Percentiles rank a stretch among this genome's conserved stretches.
phyloP scores from a whole-genome alignment of 2,113 vertebrate species.

The Orientallactaga bullata region DNA sequence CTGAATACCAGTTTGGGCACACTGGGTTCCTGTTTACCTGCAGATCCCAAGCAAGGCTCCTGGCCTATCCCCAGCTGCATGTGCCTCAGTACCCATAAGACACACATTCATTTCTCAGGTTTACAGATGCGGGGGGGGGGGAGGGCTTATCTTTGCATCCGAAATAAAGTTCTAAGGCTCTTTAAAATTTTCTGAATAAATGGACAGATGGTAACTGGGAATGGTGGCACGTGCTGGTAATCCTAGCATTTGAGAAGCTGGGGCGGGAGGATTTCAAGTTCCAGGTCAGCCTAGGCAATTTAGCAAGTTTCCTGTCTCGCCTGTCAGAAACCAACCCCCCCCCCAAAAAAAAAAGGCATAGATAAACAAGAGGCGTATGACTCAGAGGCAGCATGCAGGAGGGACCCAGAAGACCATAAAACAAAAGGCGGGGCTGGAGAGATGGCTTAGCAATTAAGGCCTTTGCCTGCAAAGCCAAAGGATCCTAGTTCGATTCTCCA shows the following conservation, averaged over 20 bases:
- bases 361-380: not conserved
- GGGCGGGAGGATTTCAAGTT: not conserved
- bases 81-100: rapidly evolving
- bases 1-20: not conserved
- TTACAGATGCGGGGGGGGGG: not conserved
- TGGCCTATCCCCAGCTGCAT: not conserved
- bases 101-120: not conserved
- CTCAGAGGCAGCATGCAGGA: not conserved
- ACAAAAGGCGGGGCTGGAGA: not conserved
- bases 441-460: too few species aligned
- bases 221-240: not conserved
- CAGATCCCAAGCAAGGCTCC: not conserved
- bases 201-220: not conserved
- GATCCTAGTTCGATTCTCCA: too few species aligned
- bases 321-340: too few species aligned
- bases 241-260: not conserved
- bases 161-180: not conserved
- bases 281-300: not conserved
- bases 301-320: not conserved
- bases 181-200: not conserved
- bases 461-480: too few species aligned
- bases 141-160: not conserved
- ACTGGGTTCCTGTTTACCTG: not conserved
- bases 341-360: too few species aligned
- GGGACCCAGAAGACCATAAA: not conserved